Base-by-base conservation (phyloP, 2,797 vertebrate species). In the Australoheros facetus region DNA sequence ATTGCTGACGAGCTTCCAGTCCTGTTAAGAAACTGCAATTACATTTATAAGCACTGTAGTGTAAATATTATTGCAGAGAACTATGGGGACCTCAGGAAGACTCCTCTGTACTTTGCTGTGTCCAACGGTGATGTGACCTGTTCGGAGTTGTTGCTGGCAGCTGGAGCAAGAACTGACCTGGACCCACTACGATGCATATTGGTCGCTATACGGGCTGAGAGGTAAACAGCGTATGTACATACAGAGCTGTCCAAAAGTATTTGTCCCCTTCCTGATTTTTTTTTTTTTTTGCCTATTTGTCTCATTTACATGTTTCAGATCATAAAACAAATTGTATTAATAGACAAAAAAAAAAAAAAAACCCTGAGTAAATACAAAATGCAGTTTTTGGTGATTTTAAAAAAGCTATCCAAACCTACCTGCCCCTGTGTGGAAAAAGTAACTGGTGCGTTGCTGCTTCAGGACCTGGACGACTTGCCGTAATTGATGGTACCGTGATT, bases 171-270 rank as follows among this genome's bases (percentile, higher is more conserved):
- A 39, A 95, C 97, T 4, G 96, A 97, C 78, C 88, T 95, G 77
- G 97, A 97, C 87, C 96, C 97, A 4, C 93, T 98, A 42, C 95
- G 89, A 37, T 96, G 96, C 89, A 92, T 98, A 8, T 93, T 97
- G 51, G 95, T 97, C 32, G 96, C 97, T 3, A 91, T 97, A 71
- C 94, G 97, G 37, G 95, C 96, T 17, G 94, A 93, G 66, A 96
- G 95, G 93, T 85, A 37, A 7, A 77, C 11, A 13, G 32, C 16
- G 1, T 21, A 51, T 16, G 3, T 8, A 37, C 14, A 13, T 48
- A 39, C 12, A 1, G 11, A 34, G 17, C 21, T 64, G 39, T 45
- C 23, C 23, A 42, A 62, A 64, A 45, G 60, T 64, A 64, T 64
- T 64, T 45, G 1, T 37, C 13, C 37, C 60, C 3, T 34, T 42